These are phyloP conservation scores for Agrotis exclamationis DNA, from an alignment of 2,888 invertebrate genomes.

Conservation along the genomic window DNA sequence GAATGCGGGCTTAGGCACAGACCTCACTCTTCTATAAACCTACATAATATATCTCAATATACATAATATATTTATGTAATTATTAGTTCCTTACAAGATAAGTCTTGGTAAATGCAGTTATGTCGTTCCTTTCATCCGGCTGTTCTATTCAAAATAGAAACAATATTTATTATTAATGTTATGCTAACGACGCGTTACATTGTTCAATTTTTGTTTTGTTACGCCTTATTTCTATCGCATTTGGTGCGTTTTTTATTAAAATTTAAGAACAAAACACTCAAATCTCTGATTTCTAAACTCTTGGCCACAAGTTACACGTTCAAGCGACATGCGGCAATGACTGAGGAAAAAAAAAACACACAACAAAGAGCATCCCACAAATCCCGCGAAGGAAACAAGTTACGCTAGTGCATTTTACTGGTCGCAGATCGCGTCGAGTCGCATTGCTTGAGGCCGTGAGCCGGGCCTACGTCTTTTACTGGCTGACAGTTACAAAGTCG, in stretches of 20 bases:
- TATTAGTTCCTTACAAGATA: neutral
- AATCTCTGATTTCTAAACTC: neutral
- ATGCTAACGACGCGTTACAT: neutral
- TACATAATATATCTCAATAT: too few relatives aligned
- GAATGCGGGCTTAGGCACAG: too few relatives aligned
- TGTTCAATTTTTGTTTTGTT: neutral
- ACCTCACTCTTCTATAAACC: too few relatives aligned
- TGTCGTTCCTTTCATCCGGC: constrained; percentile 21
- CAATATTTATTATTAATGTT: neutral
- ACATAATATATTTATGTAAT: neutral
- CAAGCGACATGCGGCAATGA: neutral
- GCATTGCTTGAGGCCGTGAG: too few relatives aligned
- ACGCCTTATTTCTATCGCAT: neutral
- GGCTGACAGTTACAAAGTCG: too few relatives aligned
- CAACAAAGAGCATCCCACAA: too few relatives aligned
- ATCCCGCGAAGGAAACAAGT: too few relatives aligned
- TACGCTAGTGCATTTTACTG: too few relatives aligned
- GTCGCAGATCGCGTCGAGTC: too few relatives aligned
- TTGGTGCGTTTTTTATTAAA: neutral
- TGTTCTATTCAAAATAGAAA: constrained; percentile 58
- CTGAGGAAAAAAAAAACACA: neutral
- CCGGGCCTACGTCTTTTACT: too few relatives aligned
- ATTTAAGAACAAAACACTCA: too few relatives aligned
- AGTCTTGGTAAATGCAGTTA: neutral
- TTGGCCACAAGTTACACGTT: neutral